Percentiles rank a stretch among this genome's conserved stretches.
Conservation (phyloP, 1,140 invertebrate species). For the Eupeodes corollae region DNA sequence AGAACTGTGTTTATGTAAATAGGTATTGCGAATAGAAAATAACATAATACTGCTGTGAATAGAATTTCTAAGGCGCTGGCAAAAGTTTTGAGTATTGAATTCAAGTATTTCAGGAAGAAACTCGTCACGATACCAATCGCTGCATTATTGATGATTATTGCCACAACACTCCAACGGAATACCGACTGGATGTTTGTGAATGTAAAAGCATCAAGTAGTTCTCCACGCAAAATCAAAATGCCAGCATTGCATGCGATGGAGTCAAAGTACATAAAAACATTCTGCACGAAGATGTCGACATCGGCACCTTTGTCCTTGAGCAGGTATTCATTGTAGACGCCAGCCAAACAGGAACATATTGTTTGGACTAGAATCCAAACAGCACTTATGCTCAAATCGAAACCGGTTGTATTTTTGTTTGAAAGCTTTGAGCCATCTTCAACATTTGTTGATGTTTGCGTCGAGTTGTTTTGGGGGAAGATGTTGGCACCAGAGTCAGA, state of each 20-base stretch:
- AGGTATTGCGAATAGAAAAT: conserved; percentile 77
- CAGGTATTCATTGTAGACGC: conserved; percentile 93
- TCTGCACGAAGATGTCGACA: conserved; percentile 86
- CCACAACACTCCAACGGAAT: conserved; percentile 56
- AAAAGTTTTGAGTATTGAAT: conserved; percentile 94
- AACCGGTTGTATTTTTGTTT: conserved; percentile 37
- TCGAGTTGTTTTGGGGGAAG: neutral
- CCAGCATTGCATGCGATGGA: conserved; percentile 81
- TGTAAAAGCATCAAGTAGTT: conserved; percentile 48
- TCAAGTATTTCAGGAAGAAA: conserved; percentile 84
- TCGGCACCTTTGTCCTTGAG: conserved; percentile 73
- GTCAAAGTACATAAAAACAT: conserved; percentile 92
- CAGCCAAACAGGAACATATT: conserved; percentile 85
- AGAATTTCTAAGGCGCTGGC: conserved; percentile 87
- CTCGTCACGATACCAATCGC: conserved; percentile 87
- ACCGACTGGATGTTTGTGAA: conserved; percentile 45
- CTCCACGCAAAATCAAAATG: conserved; percentile 54
- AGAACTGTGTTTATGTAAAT: conserved; percentile 72
- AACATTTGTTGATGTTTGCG: neutral
- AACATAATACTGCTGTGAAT: conserved; percentile 82
- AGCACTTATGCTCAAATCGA: conserved; percentile 54
- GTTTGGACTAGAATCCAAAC: conserved; percentile 72
- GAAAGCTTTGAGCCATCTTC: conserved; percentile 14
- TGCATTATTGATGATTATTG: conserved; percentile 83
- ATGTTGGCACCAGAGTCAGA: conserved; percentile 5